Evolutionary conservation across 2,888 invertebrate species (phyloP), one percentile per base, ranked within the genome.

Genomic region (Sinhomidia bicolor): DNA sequence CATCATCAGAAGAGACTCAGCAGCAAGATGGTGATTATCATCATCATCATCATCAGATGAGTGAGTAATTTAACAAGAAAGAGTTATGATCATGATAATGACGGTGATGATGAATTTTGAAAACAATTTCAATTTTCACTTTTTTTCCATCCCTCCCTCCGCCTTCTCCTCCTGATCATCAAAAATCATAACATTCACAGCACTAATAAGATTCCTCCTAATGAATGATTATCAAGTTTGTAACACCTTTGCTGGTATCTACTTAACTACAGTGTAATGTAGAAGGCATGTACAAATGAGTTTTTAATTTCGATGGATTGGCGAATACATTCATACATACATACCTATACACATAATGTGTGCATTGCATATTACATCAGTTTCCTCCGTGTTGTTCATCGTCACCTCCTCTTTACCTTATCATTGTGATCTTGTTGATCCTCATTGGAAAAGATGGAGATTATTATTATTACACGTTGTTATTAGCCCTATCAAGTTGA

Each of bases 61-160:
- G 81, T 36, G 65, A 65, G 65, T 81, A 81, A 81, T 47, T 44
- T 65, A 82, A 85, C 57, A 62, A 85, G 54, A 71, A 84, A 84
- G 85, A 76, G 62, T 85, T 85, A 76, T 85, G 76, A 26, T 3
- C 41, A 78, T 17, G 36, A 57, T 54, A 29, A 54, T 44, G 60
- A 60, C 65, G 65, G 26, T 84, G 32, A 51, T 82, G 80, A 82
- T 82, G 74, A 83, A 78, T 85, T 85, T 85, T 79, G n/a, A 41
- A 85, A 85, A 85, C 78, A 76, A 85, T 85, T 85, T 85, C 85
- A 85, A 85, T 85, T 85, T 85, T 85, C 85, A 85, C 85, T 85
- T 85, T 78, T 54, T 29, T 29, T 47, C 23, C 76, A 5, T 68
- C 41, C 20, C 68, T 84, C 74, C 6, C 74, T 84, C 83, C 57